A percentile compares a stretch with the other conserved stretches of the same genome.
Conservation (phyloP, 2,888 invertebrate genomes). For the Halocaridina rubra region DNA sequence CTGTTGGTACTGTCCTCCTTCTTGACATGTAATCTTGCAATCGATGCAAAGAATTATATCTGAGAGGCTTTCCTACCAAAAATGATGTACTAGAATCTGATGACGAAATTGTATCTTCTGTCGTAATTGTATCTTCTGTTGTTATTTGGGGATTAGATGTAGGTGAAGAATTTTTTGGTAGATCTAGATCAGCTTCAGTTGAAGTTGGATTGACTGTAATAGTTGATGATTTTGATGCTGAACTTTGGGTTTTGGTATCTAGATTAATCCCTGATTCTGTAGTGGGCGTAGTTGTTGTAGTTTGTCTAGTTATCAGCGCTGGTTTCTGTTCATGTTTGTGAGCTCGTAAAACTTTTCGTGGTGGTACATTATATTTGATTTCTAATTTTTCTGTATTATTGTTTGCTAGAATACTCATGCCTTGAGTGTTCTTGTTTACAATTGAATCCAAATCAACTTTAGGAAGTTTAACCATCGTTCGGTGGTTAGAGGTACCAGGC, state of each 20-base stretch:
- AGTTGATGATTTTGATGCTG: not conserved
- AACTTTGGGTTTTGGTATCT: too few relatives aligned
- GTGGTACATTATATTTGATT: slow-evolving; percentile 5
- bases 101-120: not conserved
- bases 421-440: not conserved
- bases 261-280: not conserved
- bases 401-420: not conserved
- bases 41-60: slow-evolving; percentile 18
- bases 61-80: not conserved
- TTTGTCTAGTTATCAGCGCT: not conserved
- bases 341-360: slow-evolving; percentile 4
- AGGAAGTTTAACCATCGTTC: slow-evolving; percentile 22
- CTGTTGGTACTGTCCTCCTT: not conserved
- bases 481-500: slow-evolving; percentile 34
- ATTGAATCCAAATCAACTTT: not conserved
- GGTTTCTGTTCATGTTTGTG: slow-evolving; percentile 16
- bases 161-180: not conserved
- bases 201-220: not conserved
- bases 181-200: not conserved
- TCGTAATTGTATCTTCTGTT: not conserved
- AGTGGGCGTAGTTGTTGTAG: not conserved
- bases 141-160: not conserved
- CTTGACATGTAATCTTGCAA: slow-evolving; percentile 21
- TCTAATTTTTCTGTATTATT: not conserved
- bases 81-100: not conserved